Evolutionary conservation across 2,888 invertebrate genomes (phyloP).

Genomic region (Graphium colonna): DNA sequence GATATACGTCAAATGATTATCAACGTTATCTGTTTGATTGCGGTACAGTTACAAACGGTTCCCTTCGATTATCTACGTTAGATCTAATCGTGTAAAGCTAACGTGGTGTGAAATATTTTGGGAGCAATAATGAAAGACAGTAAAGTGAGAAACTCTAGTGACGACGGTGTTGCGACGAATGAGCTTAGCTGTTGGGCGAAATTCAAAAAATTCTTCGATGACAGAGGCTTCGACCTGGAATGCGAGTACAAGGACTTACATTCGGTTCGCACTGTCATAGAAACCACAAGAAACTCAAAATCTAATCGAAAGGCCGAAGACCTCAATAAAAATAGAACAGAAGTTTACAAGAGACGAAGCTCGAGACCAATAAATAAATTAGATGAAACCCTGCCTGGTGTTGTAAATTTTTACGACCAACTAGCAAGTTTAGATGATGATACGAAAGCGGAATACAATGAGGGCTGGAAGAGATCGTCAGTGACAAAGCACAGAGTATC

Average conservation of each 20-base stretch:
- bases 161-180: conserved; percentile 23
- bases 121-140: conserved; percentile 24
- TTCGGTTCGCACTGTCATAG: conserved; percentile 40
- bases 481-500: conserved; percentile 57
- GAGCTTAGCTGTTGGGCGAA: conserved; percentile 59
- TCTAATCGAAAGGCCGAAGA: conserved; percentile 50
- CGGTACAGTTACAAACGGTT: conserved; percentile 15
- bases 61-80: conserved; percentile 17
- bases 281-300: conserved; percentile 42
- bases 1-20: conserved; percentile 13
- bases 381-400: conserved; percentile 50
- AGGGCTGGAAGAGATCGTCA: conserved; percentile 45
- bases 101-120: conserved; percentile 17
- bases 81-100: conserved; percentile 19
- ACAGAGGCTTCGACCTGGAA: conserved; percentile 67
- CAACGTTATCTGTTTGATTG: conserved; percentile 11
- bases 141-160: not conserved
- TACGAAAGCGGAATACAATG: conserved; percentile 43
- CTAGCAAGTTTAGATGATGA: conserved; percentile 61
- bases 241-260: conserved; percentile 51
- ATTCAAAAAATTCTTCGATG: conserved; percentile 65
- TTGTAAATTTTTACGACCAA: conserved; percentile 69
- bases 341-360: conserved; percentile 15
- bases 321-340: conserved; percentile 34
- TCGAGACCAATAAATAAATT: conserved; percentile 29